phyloP scores from a whole-genome alignment of 2,888 invertebrate genomes.

The Papilio demoleus region DNA sequence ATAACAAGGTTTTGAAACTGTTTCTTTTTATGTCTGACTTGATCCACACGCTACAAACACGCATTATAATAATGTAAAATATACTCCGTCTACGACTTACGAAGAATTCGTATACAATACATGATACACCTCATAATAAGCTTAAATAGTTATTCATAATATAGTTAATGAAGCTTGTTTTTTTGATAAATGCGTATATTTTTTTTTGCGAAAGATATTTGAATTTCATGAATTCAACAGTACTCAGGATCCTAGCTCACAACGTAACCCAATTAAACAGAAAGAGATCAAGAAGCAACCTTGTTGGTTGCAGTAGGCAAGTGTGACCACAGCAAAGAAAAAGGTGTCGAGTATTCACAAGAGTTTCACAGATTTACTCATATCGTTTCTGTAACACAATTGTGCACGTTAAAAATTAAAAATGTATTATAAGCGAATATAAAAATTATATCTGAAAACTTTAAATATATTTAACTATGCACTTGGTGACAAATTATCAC shows the following conservation, averaged over 20 bases:
- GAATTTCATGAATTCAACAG: not conserved
- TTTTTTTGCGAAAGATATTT: not conserved
- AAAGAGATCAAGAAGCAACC: not conserved
- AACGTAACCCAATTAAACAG: constrained; percentile 11
- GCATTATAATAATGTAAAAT: not conserved
- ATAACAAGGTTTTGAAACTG: not conserved
- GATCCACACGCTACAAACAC: not conserved
- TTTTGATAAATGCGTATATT: too few relatives aligned
- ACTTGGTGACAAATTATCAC: too few relatives aligned
- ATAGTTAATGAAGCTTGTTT: not conserved
- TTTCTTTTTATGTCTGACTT: not conserved
- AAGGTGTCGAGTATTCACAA: constrained; percentile 11
- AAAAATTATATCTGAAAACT: too few relatives aligned
- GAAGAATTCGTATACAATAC: not conserved
- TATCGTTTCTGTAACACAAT: not conserved
- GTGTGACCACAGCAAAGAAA: constrained; percentile 8
- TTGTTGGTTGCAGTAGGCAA: constrained; percentile 1
- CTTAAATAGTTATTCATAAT: too few relatives aligned
- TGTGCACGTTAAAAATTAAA: too few relatives aligned
- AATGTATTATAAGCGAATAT: too few relatives aligned
- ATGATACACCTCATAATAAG: too few relatives aligned
- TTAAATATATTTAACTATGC: too few relatives aligned
- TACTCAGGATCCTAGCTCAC: not conserved
- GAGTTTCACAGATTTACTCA: not conserved
- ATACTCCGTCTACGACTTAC: not conserved